Evolutionary conservation across 1,140 invertebrate genomes (phyloP), one percentile per base, ranked within the genome.

Genomic region (Mylabris phalerata): DNA sequence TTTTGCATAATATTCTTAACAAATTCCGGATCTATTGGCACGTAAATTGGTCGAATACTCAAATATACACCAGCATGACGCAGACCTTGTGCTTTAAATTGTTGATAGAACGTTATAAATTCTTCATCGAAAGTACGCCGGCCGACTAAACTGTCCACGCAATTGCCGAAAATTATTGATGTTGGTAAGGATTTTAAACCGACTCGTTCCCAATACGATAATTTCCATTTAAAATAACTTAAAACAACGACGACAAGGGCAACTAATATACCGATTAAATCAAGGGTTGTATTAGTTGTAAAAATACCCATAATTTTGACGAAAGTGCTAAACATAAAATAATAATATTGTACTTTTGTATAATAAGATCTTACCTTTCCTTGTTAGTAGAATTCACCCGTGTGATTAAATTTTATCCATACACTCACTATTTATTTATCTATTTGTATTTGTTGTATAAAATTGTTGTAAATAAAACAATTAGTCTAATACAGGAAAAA

Each of bases 11-110:
- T 67, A 0, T 65, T 19, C 55, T 74, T 74, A 4, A 80, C 71
- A 7, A 82, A 61, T 62, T 78, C 73, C 2, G 73, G 75, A 69
- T 82, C 79, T n/a, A 68, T 66, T 3, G 73, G 65, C 0, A 67
- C 19, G 44, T 61, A 64, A 10, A 62, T 39, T 2, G 66, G 66
- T n/a, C 26, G n/a, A 6, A 46, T 54, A 4, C 56, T 46, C 9
- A 67, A 43, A 40, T 60, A 63, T 41, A 58, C 41, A 26, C 65
- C 65, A 9, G 54, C 62, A 51, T 58, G 55, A 13, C 47, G 46
- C 4, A 40, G 44, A 2, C 48, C 54, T 2, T 62, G 63, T n/a
- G 64, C 61, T 6, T 67, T 64, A 7, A 69, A 71, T 54, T 74
- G 67, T 0, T 67, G 43, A 50, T 77, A 77, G 25, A 70, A 61